A percentile compares a stretch with the other conserved stretches of the same genome.
Evolutionary conservation across 2,113 vertebrate species (phyloP).

Genomic region (Callospermophilus lateralis): DNA sequence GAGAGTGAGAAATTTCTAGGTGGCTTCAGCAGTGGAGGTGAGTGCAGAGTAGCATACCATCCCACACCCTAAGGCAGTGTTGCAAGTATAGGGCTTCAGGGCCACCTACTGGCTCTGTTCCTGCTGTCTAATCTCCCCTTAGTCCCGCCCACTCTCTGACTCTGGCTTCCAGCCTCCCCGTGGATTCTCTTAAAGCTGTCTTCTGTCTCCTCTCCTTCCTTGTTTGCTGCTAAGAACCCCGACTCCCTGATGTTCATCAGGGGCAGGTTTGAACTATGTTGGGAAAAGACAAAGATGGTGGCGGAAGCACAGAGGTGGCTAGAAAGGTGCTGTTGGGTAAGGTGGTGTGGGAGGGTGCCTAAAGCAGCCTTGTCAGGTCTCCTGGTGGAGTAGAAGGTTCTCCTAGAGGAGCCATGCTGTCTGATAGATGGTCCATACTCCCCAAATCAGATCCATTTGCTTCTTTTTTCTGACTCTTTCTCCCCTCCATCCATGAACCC

Average conservation of each 20-base stretch:
- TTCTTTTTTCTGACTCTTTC: background rate
- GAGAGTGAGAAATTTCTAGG: background rate
- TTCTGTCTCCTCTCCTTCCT: background rate
- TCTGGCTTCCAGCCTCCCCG: background rate
- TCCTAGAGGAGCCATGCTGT: background rate
- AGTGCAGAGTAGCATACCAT: no score
- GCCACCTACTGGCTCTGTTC: background rate
- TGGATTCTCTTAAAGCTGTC: background rate
- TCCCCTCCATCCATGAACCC: background rate
- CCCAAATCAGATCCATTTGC: background rate
- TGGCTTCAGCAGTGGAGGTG: background rate
- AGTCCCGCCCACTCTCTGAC: background rate
- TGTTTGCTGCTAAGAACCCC: background rate
- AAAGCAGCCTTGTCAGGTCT: no score
- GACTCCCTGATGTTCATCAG: background rate
- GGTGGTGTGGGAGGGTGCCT: background rate
- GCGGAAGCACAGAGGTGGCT: background rate
- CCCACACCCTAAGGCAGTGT: accelerated
- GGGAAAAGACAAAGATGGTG: background rate
- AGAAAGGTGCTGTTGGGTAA: background rate
- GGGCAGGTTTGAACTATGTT: background rate
- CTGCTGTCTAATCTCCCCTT: background rate
- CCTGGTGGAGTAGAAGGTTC: background rate
- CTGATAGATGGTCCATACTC: background rate
- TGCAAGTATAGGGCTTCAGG: no score